Conservation (phyloP, 2,113 vertebrate species). For the Enhydra lutris region DNA sequence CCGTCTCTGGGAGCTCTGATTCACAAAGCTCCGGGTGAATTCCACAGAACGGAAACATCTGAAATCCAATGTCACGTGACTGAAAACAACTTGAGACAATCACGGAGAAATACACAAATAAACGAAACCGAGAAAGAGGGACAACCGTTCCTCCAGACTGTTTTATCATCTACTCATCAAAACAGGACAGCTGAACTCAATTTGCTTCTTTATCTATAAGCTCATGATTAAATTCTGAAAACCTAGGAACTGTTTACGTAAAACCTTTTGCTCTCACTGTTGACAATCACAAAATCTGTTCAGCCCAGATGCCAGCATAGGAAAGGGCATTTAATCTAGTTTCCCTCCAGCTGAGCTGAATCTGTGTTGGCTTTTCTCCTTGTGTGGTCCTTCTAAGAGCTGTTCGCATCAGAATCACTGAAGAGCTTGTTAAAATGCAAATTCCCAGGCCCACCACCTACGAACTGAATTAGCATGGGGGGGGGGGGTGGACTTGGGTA, state of each 20-base stretch:
- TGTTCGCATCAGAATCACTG: neutral
- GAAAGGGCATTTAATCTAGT: neutral
- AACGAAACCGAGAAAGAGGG: neutral
- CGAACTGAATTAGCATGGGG: neutral
- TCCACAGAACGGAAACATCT: neutral
- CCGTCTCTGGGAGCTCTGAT: neutral
- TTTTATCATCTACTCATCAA: neutral
- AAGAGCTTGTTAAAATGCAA: neutral
- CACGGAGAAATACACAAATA: neutral
- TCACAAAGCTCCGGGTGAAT: neutral
- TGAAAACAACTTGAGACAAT: neutral
- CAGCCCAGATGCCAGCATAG: neutral
- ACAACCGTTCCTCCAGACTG: neutral
- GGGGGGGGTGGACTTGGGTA: neutral
- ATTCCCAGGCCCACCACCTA: neutral
- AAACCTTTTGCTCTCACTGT: constrained; percentile 9
- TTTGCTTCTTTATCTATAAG: neutral
- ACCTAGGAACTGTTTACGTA: constrained; percentile 28
- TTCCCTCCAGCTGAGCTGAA: neutral
- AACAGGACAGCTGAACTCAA: constrained; percentile 16
- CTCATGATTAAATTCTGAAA: constrained; percentile 39
- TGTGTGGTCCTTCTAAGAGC: neutral
- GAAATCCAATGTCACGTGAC: neutral
- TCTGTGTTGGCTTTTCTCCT: neutral
- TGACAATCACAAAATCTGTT: constrained; percentile 40